These are phyloP conservation scores for Pithys albifrons DNA, from an alignment of 2,113 vertebrate species.

Conservation along the genomic window DNA sequence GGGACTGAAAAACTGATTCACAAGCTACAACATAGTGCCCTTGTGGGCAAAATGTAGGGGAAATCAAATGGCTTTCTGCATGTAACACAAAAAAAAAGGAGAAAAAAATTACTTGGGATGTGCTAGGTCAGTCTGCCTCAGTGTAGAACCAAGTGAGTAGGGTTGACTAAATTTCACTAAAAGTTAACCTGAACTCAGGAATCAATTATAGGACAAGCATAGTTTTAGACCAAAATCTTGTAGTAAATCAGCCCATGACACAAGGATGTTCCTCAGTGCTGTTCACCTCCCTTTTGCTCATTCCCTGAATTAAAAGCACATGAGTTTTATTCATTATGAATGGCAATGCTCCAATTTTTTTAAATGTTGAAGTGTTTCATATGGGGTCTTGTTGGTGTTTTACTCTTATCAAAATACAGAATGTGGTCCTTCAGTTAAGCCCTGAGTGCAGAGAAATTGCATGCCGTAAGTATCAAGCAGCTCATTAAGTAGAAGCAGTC, in stretches of 20 bases:
- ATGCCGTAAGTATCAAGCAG: neutral
- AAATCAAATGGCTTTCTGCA: neutral
- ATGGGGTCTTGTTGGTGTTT: neutral
- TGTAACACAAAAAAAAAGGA: neutral
- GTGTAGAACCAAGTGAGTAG: rapidly evolving
- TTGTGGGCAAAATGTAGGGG: neutral
- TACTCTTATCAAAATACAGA: neutral
- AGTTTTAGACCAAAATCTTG: neutral
- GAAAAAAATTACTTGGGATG: neutral
- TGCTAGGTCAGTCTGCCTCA: neutral
- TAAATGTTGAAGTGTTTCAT: neutral
- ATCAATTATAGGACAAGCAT: neutral
- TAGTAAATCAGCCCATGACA: neutral
- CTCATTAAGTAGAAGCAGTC: neutral
- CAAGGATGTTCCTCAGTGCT: neutral
- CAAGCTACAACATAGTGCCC: rapidly evolving
- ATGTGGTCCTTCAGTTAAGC: neutral
- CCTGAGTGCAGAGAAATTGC: neutral
- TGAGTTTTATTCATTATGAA: neutral
- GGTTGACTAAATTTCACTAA: neutral
- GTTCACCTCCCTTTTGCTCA: neutral
- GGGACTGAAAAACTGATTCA: neutral
- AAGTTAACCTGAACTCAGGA: neutral
- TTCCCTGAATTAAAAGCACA: neutral
- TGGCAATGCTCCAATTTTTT: neutral